Evolutionary conservation across 2,888 invertebrate species (phyloP), one percentile per base, ranked within the genome.

Genomic region (Megamerina dolium): DNA sequence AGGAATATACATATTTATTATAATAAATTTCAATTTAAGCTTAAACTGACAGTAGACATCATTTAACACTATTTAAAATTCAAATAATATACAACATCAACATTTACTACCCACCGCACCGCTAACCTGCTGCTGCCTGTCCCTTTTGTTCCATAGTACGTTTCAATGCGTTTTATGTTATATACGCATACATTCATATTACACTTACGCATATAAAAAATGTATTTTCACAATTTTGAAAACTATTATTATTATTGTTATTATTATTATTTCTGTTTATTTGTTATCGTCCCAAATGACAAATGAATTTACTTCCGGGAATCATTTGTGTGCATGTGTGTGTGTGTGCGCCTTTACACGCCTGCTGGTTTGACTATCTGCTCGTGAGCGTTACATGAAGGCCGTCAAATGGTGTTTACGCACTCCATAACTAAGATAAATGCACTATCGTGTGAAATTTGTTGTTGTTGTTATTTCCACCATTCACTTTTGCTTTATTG

Each of bases 251-350:
- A 16, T 31, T 14, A 3, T 13, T 13, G 13, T 9, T 13, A 4
- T 13, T 3, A 4, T 4, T 13, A 5, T 14, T 14, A 10, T 32
- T 13, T 14, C 32, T 16, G 16, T n/a, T 14, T 14, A 32, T 13
- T 27, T 13, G 23, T 4, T 8, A 5, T 36, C 19, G 10, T 12
- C n/a, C 17, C 18, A 31, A 39, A 40, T 37, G 43, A 46, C 43
- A 43, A 46, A 43, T 43, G 46, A 40, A 31, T 32, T 33, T 35
- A 36, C 42, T 42, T 46, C 38, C 39, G 43, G 35, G 36, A 38
- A 32, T 31, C 13, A 20, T 10, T 10, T 8, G 35, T 12, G 19
- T 17, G 14, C 18, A 35, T 19, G 19, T 14, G 14, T 9, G 9
- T n/a, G 35, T n/a, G 12, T 20, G 14, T 10, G 3, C 12, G n/a